Base-by-base conservation (phyloP, 2,797 vertebrate genomes). In the Orientallactaga sibirica region DNA sequence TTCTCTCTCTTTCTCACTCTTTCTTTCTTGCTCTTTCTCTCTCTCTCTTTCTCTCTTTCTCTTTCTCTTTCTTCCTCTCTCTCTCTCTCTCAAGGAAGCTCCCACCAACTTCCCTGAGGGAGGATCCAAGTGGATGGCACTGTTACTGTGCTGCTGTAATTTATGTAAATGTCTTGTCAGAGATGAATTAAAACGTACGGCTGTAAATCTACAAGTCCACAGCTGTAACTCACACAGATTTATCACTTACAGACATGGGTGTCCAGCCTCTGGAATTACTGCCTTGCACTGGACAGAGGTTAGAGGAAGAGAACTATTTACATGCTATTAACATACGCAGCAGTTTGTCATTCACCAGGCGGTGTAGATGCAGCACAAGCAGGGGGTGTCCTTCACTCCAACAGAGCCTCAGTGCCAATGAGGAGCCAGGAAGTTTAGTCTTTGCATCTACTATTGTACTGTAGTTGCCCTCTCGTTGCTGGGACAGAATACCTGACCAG, bases 111-210 rank as follows among this genome's bases (percentile, higher is more conserved):
- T 93, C 88, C 80, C 70, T 77, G 68, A 76, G 22, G 8, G 19
- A 66, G 41, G 67, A 29, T 78, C 66, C 77, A 22, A 27, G 83
- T 33, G 9, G 77, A 68, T 88, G 86, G 94, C 93, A 48, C 84
- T 25, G 77, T 93, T 93, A 85, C 86, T 62, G 0, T 93, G 82
- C 86, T 89, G 71, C 91, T 66, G 15, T 98, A 97, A 98, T 98
- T 98, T 98, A 98, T 97, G 97, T 97, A 98, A 98, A 98, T 97
- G 76, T 66, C 71, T 97, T 91, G 92, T 97, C 97, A 97, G 95
- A 93, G 93, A 97, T 97, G 98, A 98, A 98, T 98, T 98, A 98
- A 98, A 98, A 97, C 97, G 95, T 93, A 97, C 4, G 97, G 97
- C 97, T 98, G 97, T 97, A 98, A 98, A 98, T 98, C 97, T 97